These are phyloP conservation scores for Lepidocyrtinus sp. DNA, from an alignment of 2,888 invertebrate genomes.

Conservation along the genomic window DNA sequence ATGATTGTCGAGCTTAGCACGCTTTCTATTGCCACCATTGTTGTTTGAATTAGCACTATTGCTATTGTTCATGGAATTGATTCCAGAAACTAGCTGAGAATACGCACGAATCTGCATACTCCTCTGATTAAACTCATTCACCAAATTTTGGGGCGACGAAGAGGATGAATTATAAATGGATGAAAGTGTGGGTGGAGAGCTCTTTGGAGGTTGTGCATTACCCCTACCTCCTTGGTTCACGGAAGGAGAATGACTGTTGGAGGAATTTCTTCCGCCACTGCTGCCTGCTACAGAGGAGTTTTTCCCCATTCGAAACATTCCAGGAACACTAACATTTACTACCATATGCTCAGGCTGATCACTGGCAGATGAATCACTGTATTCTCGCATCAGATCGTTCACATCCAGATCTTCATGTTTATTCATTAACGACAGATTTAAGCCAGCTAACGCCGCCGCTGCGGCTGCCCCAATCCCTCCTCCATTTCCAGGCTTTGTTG, in stretches of 20 bases:
- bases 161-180: not conserved
- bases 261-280: slow-evolving; percentile 18
- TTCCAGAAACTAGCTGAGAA: slow-evolving; percentile 36
- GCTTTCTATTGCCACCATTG: slow-evolving; percentile 19
- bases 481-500: slow-evolving; percentile 53
- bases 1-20: slow-evolving; percentile 53
- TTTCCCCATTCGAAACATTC: slow-evolving; percentile 40
- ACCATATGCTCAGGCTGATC: slow-evolving; percentile 55
- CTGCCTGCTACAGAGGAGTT: slow-evolving; percentile 16
- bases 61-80: not conserved
- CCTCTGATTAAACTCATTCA: slow-evolving; percentile 45
- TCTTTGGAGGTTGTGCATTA: slow-evolving; percentile 28
- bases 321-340: slow-evolving; percentile 50
- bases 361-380: slow-evolving; percentile 47
- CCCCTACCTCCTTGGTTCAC: slow-evolving; percentile 1
- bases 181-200: slow-evolving; percentile 39
- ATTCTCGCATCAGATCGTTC: slow-evolving; percentile 50
- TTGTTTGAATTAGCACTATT: slow-evolving; percentile 14
- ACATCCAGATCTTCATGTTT: slow-evolving; percentile 58
- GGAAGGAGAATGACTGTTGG: slow-evolving; percentile 34
- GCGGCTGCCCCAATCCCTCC: slow-evolving; percentile 19
- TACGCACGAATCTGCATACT: slow-evolving; percentile 52
- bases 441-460: slow-evolving; percentile 38
- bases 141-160: slow-evolving; percentile 29
- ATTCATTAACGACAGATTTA: slow-evolving; percentile 53